Percentiles rank a stretch among this genome's conserved stretches.
Evolutionary conservation across 2,797 vertebrate genomes (phyloP).

Genomic region (Micrastur ruficollis): DNA sequence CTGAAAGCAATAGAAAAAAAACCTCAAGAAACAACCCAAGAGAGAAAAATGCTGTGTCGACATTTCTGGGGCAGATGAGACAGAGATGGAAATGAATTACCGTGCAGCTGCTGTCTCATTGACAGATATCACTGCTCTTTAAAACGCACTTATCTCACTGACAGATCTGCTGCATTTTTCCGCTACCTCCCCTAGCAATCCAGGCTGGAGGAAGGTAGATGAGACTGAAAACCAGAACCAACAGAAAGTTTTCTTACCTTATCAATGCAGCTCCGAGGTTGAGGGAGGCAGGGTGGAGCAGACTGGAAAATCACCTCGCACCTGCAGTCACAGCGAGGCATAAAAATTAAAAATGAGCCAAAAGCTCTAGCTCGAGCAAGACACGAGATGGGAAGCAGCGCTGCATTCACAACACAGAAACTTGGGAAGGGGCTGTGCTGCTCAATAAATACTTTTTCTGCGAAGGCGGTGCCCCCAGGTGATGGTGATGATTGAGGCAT

Average conservation of each 20-base stretch:
- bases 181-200: background rate
- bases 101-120: background rate
- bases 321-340: fast-evolving
- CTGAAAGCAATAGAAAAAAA: background rate
- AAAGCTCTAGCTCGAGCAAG: fast-evolving
- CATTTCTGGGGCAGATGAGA: background rate
- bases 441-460: background rate
- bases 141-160: background rate
- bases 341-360: fast-evolving
- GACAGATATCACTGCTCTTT: conserved; percentile 27
- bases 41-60: background rate
- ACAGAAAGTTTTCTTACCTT: background rate
- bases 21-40: background rate
- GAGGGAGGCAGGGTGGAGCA: background rate
- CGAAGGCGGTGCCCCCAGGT: background rate
- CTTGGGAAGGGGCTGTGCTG: fast-evolving
- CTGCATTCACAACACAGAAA: fast-evolving
- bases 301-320: fast-evolving
- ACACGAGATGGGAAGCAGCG: fast-evolving
- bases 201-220: fast-evolving
- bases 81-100: background rate
- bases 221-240: background rate
- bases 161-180: background rate
- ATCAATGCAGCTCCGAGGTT: fast-evolving
- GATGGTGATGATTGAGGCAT: background rate